phyloP scores from a whole-genome alignment of 2,888 invertebrate species.

The Oligia strigilis region DNA sequence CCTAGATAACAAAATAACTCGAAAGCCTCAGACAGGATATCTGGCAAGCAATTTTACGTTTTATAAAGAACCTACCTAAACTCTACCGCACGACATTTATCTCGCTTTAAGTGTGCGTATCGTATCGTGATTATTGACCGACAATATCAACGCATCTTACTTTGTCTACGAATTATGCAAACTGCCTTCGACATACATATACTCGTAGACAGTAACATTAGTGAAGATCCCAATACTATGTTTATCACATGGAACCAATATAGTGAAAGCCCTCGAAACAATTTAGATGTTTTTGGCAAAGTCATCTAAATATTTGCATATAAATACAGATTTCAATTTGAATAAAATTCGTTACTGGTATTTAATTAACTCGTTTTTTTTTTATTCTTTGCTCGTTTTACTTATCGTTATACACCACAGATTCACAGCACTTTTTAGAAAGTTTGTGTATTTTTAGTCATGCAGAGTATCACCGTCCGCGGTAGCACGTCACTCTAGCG shows the following conservation, averaged over 20 bases:
- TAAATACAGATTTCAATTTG: conserved; percentile 37
- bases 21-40: conserved; percentile 56
- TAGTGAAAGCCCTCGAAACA: conserved; percentile 38
- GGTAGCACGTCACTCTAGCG: conserved; percentile 78
- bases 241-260: conserved; percentile 49
- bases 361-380: conserved; percentile 35
- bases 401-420: conserved; percentile 71
- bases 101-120: conserved; percentile 61
- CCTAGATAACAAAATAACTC: conserved; percentile 34
- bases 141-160: conserved; percentile 48
- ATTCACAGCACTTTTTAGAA: conserved; percentile 80
- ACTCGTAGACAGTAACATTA: conserved; percentile 30
- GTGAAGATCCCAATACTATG: conserved; percentile 38
- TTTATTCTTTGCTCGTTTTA: conserved; percentile 37
- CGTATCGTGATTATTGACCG: conserved; percentile 62
- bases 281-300: conserved; percentile 30
- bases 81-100: conserved; percentile 40
- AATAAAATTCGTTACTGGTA: conserved; percentile 37
- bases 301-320: conserved; percentile 44
- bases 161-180: conserved; percentile 24
- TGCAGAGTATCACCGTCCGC: conserved; percentile 39
- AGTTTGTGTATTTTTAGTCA: conserved; percentile 55
- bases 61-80: conserved; percentile 32
- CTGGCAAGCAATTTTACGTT: conserved; percentile 58
- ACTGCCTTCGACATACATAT: neutral